Base-by-base conservation (phyloP, 2,888 invertebrate species). In the Apoda limacodes region DNA sequence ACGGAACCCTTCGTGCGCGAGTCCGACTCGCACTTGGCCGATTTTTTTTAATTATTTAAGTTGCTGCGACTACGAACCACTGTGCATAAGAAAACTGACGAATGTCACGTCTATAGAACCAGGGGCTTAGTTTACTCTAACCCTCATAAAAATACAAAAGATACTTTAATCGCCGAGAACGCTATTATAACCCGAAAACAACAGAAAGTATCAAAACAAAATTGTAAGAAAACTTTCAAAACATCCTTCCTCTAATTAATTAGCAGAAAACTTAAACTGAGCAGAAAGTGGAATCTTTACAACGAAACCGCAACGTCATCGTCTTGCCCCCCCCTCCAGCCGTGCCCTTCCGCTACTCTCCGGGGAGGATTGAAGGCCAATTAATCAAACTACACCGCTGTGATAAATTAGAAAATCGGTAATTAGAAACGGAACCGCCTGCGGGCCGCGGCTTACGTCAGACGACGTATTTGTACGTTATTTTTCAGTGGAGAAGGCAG, bases 361-460 rank as follows among this genome's bases (percentile, higher is more conserved):
- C 26, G 10, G 26, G 22, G 27, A 30, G 34, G 58, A 61, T 68
- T 54, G 55, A 59, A 55, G 59, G 55, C 65, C 69, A 64, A 78
- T 78, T 76, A 76, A 78, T 78, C 74, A 78, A 74, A 74, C 60
- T 60, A 67, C 64, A 60, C 65, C 55, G 60, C 47, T 39, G 71
- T 76, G 75, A 78, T 76, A 74, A 78, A 78, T 78, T 75, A 68
- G 65, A 60, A 69, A 75, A 76, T 74, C 65, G 62, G 70, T 60
- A 74, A 76, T 76, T 74, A 75, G 61, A 51, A 48, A n/a, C 48
- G 52, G 56, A 67, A 66, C 63, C 51, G 60, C 54, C 46, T 48
- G 60, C 60, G 54, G 56, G 44, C 52, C 45, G 47, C 40, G 34
- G 26, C 30, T 30, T 23, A 37, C 39, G 15, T 9, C 15, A 15